Base-by-base conservation (phyloP, 2,797 vertebrate genomes). In the Melanotaenia nigrans region DNA sequence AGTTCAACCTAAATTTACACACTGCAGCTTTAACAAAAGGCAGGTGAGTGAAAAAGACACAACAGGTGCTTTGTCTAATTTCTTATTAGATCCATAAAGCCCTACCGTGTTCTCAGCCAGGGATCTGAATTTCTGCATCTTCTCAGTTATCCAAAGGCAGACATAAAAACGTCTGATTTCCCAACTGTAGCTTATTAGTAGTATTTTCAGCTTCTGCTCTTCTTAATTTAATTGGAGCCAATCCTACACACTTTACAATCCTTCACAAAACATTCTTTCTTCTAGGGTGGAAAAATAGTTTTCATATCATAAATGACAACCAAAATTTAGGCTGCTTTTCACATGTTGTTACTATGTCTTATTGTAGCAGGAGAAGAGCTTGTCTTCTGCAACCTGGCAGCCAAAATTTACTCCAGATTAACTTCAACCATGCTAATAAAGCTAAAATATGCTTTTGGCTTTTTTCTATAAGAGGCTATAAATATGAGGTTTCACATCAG, bases 401-500 rank as follows among this genome's bases (percentile, higher is more conserved):
- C 40, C 18, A 42, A 20, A 8, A 47, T 47, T 47, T 8, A 47
- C 42, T 47, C 18, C 42, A 20, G 18, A 20, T 20, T 47, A 47
- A 20, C 20, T 20, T 20, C 42, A 47, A 47, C 18, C 18, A 8
- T n/a, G 18, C 16, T n/a, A 47, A 47, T 20, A 47, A 47, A 20
- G 14, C 40, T 42, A 5, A 42, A 42, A 42, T 16, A 18, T 40
- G 38, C 12, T 40, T 40, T 14, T 42, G 40, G 5, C 3, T 18
- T 40, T 40, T 14, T 40, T 40, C 4, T 8, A 12, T 14, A 6
- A 73, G n/a, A 68, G 28, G 33, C 42, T 73, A 61, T 35, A 55
- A 60, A 75, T 65, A 40, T 65, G 11, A 56, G 64, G 28, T 65
- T 77, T 65, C 71, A 38, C 4, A 54, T 71, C 51, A 53, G 42